phyloP scores from a whole-genome alignment of 2,113 vertebrate species.

The Lamprologus callipterus region DNA sequence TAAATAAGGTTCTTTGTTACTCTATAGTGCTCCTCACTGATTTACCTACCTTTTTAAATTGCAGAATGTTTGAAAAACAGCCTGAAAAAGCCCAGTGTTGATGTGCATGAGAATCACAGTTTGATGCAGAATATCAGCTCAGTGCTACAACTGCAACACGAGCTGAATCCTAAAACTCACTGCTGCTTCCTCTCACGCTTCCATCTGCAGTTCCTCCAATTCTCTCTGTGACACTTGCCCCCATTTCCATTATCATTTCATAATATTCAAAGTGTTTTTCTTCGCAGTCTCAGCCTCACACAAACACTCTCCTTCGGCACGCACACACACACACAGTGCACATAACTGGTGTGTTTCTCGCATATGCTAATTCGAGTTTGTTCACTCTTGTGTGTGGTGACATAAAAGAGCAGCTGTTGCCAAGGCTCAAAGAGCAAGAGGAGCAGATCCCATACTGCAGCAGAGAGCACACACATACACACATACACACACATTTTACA shows the following conservation, averaged over 20 bases:
- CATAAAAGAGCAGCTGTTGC: slow-evolving; percentile 65
- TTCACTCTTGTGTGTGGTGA: slow-evolving; percentile 26
- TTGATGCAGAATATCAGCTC: background rate
- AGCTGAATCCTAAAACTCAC: background rate
- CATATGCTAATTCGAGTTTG: slow-evolving; percentile 60
- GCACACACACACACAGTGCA: background rate
- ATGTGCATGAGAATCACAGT: background rate
- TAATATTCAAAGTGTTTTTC: background rate
- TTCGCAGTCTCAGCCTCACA: background rate
- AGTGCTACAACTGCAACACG: background rate
- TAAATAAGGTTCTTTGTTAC: background rate
- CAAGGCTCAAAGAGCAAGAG: slow-evolving; percentile 22
- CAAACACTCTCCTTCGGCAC: background rate
- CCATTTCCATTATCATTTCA: slow-evolving; percentile 19
- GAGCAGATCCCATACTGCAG: slow-evolving; percentile 18
- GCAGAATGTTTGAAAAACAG: background rate
- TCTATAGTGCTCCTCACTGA: background rate
- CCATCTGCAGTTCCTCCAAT: background rate
- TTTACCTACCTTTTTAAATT: background rate
- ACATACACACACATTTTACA: background rate
- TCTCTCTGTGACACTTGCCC: background rate
- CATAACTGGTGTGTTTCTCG: background rate
- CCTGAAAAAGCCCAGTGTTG: background rate
- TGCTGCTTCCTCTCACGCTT: background rate
- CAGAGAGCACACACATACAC: background rate